phyloP scores from a whole-genome alignment of 1,140 invertebrate genomes.

The Drosophila jambulina region DNA sequence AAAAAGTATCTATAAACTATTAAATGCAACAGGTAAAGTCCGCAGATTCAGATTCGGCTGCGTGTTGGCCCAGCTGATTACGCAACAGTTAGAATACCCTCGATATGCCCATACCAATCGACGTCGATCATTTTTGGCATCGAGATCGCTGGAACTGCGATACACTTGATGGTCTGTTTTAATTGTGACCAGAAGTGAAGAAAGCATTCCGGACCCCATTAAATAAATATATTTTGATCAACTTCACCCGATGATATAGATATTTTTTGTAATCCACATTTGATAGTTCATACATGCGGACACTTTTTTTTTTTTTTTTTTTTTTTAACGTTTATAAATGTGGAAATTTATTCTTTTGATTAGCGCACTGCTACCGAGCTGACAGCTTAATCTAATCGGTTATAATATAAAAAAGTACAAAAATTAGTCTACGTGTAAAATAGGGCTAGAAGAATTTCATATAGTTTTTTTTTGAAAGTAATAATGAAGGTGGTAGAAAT shows the following conservation, averaged over 20 bases:
- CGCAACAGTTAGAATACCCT: constrained; percentile 26
- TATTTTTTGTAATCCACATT: too few relatives aligned
- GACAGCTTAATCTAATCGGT: too few relatives aligned
- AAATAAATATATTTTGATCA: background rate
- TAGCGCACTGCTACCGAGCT: too few relatives aligned
- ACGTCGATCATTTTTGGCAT: background rate
- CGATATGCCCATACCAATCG: background rate
- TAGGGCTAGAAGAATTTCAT: too few relatives aligned
- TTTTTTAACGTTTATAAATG: too few relatives aligned
- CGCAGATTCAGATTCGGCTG: constrained; percentile 26
- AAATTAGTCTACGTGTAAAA: too few relatives aligned
- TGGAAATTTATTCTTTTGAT: too few relatives aligned
- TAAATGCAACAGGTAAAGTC: constrained; percentile 44
- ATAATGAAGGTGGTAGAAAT: too few relatives aligned
- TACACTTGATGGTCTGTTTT: background rate
- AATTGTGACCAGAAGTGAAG: background rate
- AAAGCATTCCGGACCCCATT: background rate
- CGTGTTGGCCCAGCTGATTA: constrained; percentile 47
- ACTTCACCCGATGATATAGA: background rate
- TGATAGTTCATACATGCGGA: too few relatives aligned
- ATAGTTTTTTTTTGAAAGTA: too few relatives aligned
- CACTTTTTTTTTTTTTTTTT: too few relatives aligned
- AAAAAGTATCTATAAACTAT: constrained; percentile 19
- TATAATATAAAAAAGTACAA: too few relatives aligned
- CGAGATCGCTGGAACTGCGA: constrained; percentile 5